These are phyloP conservation scores for Actinemys pallida DNA, from an alignment of 2,113 vertebrate genomes.

Conservation along the genomic window DNA sequence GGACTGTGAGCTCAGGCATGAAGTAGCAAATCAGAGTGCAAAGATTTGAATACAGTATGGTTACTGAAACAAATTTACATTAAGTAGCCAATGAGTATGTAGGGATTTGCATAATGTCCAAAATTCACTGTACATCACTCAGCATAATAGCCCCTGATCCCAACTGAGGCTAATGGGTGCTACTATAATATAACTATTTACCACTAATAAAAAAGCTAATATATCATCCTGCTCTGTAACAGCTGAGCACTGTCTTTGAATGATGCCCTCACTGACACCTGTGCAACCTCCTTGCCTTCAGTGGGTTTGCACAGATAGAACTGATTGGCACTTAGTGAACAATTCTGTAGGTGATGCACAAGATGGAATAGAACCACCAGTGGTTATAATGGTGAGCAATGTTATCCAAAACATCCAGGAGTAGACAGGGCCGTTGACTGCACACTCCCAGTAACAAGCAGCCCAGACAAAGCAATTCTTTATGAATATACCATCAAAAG, in stretches of 20 bases:
- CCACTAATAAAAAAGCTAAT: background rate
- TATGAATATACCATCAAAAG: slow-evolving; percentile 7
- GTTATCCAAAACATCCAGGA: background rate
- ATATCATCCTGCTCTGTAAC: background rate
- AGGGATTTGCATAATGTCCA: accelerated
- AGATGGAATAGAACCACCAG: background rate
- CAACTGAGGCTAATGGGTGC: background rate
- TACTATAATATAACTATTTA: background rate
- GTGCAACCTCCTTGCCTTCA: background rate
- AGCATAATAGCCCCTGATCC: background rate
- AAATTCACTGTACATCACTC: background rate
- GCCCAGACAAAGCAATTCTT: background rate
- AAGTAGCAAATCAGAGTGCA: background rate
- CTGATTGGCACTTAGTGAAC: background rate
- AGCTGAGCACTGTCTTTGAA: background rate
- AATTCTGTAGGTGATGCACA: background rate
- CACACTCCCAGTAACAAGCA: background rate
- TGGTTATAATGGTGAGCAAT: background rate
- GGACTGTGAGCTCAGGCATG: background rate
- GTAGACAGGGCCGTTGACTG: accelerated
- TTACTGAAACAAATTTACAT: background rate
- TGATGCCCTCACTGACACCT: background rate
- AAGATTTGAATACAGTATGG: accelerated
- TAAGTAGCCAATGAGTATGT: background rate
- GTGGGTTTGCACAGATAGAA: background rate